Evolutionary conservation across 2,113 vertebrate species (phyloP), one percentile per base, ranked within the genome.

Genomic region (Poecilia latipinna): DNA sequence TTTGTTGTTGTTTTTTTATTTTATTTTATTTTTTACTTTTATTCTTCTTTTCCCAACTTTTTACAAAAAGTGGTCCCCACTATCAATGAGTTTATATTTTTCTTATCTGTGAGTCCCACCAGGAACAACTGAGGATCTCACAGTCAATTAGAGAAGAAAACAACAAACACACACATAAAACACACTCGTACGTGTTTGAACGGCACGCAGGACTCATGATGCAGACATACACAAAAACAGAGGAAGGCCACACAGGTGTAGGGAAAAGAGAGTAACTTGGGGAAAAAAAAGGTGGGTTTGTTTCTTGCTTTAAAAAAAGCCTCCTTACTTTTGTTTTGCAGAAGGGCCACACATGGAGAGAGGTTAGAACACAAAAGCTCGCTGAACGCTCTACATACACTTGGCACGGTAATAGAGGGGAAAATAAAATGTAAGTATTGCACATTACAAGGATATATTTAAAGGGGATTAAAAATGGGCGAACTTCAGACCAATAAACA

Each of bases 21-120:
- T 57, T 22, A 60, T 78, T 70, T 69, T 61, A 22, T 65, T 3
- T 37, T 37, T 37, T 12, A 37, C 35, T 37, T 32, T 72, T 37
- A 10, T 65, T 70, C 51, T 57, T 72, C 11, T 37, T 7, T 1
- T 4, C 32, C 10, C 54, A 68, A 3, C 42, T 63, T 75, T 79
- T 39, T 77, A 44, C 4, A 84, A 86, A 90, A 94, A 91, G 89
- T 95, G 94, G 95, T 95, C 95, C 95, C 94, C 92, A 94, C 91
- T 88, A 75, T 75, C 84, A 74, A 91, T 89, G 90, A 94, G 92
- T 90, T 94, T 89, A 17, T 89, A 17, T 19, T 10, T 84, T 67
- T 75, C 88, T 93, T 91, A 87, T 80, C 86, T 92, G 87, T 88
- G 88, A 88, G 86, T 83, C 79, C 88, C 76, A 86, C 89, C 85